Conservation (phyloP, 2,888 invertebrate genomes). For the Petrolisthes cinctipes region DNA sequence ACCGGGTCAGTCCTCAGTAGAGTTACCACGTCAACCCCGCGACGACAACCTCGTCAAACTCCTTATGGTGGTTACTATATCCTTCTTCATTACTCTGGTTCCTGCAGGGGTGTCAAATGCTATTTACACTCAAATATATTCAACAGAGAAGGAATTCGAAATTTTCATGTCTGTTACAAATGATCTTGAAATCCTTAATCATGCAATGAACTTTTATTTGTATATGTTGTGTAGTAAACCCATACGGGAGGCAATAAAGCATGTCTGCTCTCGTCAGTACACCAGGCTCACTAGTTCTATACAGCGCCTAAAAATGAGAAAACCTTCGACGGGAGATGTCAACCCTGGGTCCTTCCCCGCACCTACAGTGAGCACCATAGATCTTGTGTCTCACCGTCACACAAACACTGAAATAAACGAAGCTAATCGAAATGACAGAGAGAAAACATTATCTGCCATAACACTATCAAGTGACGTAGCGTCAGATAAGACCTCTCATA, state of each 20-base stretch:
- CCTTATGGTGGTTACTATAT: conserved; percentile 71
- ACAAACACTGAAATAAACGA: neutral
- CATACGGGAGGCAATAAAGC: conserved; percentile 38
- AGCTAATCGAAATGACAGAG: neutral
- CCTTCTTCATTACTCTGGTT: conserved; percentile 72
- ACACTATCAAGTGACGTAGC: neutral
- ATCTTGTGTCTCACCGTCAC: neutral
- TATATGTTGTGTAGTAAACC: conserved; percentile 70
- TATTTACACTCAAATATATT: conserved; percentile 69
- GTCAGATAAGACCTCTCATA: neutral
- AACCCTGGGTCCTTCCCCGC: neutral
- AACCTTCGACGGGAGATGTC: neutral
- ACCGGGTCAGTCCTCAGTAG: neutral
- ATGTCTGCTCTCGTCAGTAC: neutral
- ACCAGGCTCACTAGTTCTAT: neutral
- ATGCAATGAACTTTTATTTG: conserved; percentile 73
- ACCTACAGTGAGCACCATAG: neutral
- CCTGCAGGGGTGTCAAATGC: conserved; percentile 72
- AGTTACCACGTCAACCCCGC: conserved; percentile 64
- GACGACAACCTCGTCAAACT: conserved; percentile 72
- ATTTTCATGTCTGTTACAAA: conserved; percentile 72
- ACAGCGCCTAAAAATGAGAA: neutral
- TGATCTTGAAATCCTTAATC: conserved; percentile 72
- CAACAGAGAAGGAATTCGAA: conserved; percentile 68
- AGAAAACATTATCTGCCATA: neutral